Base-by-base conservation (phyloP, 2,113 vertebrate species). In the Saguinus imperator region DNA sequence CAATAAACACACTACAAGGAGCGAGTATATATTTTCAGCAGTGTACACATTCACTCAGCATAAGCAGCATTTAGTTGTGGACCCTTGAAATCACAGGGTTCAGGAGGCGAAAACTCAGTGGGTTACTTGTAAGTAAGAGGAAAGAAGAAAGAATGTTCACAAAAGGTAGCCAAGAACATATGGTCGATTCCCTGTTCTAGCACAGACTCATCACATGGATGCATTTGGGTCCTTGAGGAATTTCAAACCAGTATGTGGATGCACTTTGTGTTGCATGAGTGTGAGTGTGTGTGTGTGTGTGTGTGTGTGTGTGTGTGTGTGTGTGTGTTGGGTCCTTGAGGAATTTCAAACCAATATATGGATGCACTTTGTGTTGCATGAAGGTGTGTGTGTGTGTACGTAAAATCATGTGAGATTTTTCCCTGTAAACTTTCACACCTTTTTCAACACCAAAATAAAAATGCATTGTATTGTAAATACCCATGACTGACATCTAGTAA, bases 371-470 rank as follows among this genome's bases (percentile, higher is more conserved):
- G 14, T 27, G n/a, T 40, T 64, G 21, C 8, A 20, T 12, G 2
- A 48, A 16, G 13, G 11, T 50, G 50, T 52, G 50, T 52, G 8
- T 27, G 10, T 64, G 5, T 57, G 35, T 45, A 12, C 18, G 12
- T 21, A 48, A 79, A 58, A 45, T 3, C 35, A 57, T 35, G 17
- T 58, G 73, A n/a, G 29, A 87, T 50, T 66, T 48, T 52, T 12
- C 75, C n/a, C 66, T 45, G 12, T 27, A 23, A 0, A 32, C 1
- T 16, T 43, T 32, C 45, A 87, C 0, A 20, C 5, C 12, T 45
- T 57, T 77, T 84, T 40, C 43, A 91, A 91, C 25, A 87, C 20
- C 32, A 37, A 94, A 92, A 79, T 93, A 21, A 75, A 76, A 94
- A 92, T 77, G 72, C 94, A 61, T 32, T 50, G 9, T 70, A 50